Evolutionary conservation across 1,140 invertebrate genomes (phyloP).

Genomic region (Aphelenchoides avenae): DNA sequence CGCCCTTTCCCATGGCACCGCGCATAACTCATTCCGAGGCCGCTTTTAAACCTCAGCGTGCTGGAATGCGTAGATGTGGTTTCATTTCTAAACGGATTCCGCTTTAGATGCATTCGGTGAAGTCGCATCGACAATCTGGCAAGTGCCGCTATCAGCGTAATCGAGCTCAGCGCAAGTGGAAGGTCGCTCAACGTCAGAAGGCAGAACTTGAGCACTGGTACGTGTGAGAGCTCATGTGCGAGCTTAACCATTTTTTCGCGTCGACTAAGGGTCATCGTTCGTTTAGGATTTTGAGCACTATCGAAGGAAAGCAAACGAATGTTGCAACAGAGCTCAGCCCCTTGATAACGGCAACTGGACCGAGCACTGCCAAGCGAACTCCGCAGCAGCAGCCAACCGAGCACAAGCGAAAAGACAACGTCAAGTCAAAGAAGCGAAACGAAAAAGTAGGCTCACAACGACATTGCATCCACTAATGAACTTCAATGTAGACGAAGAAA

Average conservation of each 20-base stretch:
- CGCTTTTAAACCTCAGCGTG: too few relatives aligned
- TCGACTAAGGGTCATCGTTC: too few relatives aligned
- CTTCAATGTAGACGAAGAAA: neutral
- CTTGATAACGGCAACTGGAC: neutral
- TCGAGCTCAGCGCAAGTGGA: constrained; percentile 1
- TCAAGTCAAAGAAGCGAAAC: neutral
- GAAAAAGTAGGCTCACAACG: neutral
- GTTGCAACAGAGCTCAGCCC: neutral
- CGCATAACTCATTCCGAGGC: too few relatives aligned
- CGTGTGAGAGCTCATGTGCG: too few relatives aligned
- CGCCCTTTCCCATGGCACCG: too few relatives aligned
- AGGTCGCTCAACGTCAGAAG: neutral
- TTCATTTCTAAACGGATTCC: too few relatives aligned
- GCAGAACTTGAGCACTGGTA: neutral
- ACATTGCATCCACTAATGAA: neutral
- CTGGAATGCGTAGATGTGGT: too few relatives aligned
- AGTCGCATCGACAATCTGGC: neutral
- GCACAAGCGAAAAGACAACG: constrained; percentile 1
- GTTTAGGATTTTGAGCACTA: constrained; percentile 1
- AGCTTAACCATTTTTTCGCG: too few relatives aligned
- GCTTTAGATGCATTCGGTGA: neutral
- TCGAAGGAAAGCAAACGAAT: constrained; percentile 6
- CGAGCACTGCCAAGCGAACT: neutral
- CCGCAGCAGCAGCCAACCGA: neutral
- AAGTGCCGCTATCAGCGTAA: constrained; percentile 1